A percentile compares a stretch with the other conserved stretches of the same genome.
These are phyloP conservation scores for Octodon degus DNA, from an alignment of 2,113 vertebrate genomes.

Conservation along the genomic window DNA sequence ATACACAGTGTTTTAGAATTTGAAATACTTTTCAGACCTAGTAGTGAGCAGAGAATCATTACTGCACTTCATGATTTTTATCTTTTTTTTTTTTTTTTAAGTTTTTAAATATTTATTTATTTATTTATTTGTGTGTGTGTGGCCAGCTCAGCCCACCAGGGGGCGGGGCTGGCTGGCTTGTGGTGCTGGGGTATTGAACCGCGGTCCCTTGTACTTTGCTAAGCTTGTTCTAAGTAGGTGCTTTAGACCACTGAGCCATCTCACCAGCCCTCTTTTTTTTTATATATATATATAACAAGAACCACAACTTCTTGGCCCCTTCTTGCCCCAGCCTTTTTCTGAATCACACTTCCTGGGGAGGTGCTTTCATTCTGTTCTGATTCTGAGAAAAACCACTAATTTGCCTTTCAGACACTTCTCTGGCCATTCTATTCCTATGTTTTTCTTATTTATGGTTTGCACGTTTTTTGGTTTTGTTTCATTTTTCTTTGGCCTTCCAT, in stretches of 20 bases:
- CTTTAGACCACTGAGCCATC: too few relatives aligned
- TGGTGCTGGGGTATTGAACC: too few relatives aligned
- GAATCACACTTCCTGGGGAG: neutral
- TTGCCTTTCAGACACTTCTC: neutral
- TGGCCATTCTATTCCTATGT: neutral
- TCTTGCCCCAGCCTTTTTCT: neutral
- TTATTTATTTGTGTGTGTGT: too few relatives aligned
- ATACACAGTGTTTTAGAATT: neutral
- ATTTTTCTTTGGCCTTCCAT: conserved; percentile 2
- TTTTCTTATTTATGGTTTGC: neutral
- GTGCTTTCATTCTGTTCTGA: neutral
- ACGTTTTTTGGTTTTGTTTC: conserved; percentile 46
- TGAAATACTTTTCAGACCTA: conserved; percentile 35
- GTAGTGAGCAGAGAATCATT: neutral
- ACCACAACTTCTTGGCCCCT: neutral
- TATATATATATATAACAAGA: neutral
- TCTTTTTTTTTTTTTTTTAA: too few relatives aligned
- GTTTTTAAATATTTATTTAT: too few relatives aligned
- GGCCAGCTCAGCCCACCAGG: too few relatives aligned
- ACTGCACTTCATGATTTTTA: neutral
- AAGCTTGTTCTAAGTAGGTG: too few relatives aligned
- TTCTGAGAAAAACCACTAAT: neutral
- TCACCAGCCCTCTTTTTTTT: too few relatives aligned
- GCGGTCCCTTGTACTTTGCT: too few relatives aligned
- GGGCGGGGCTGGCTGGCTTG: too few relatives aligned